Evolutionary conservation across 2,113 vertebrate genomes (phyloP).

Genomic region (Delphinapterus leucas): DNA sequence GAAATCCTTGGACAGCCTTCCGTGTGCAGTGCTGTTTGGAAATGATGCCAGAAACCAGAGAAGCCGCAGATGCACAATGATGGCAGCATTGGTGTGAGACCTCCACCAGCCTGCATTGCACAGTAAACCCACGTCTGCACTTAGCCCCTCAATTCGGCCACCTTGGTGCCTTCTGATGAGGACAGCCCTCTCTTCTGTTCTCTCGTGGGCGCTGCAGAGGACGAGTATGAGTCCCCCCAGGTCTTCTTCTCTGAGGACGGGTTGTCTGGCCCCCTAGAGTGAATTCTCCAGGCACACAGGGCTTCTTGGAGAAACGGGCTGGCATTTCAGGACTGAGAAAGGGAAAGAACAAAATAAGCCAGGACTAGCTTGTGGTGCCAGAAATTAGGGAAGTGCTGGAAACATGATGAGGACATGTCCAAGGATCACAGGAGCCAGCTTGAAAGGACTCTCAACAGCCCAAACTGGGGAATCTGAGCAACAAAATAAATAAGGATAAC

Average conservation of each 20-base stretch:
- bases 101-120: background rate
- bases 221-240: background rate
- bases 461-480: background rate
- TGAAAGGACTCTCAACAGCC: background rate
- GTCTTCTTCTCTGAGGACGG: background rate
- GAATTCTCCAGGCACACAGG: background rate
- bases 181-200: background rate
- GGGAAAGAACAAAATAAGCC: background rate
- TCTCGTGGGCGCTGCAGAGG: background rate
- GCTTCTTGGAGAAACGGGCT: background rate
- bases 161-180: background rate
- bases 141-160: background rate
- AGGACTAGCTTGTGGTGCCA: background rate
- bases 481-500: background rate
- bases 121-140: accelerated
- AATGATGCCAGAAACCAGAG: background rate
- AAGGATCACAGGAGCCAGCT: background rate
- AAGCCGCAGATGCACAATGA: background rate
- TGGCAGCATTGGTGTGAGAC: too few species aligned
- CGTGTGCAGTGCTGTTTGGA: background rate
- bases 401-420: background rate
- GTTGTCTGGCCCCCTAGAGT: background rate
- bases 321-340: background rate
- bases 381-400: background rate
- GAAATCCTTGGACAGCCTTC: background rate